These are phyloP conservation scores for Hydrozoanthus tunicans DNA, from an alignment of 64 coral and sea anemone species.

Conservation along the genomic window DNA sequence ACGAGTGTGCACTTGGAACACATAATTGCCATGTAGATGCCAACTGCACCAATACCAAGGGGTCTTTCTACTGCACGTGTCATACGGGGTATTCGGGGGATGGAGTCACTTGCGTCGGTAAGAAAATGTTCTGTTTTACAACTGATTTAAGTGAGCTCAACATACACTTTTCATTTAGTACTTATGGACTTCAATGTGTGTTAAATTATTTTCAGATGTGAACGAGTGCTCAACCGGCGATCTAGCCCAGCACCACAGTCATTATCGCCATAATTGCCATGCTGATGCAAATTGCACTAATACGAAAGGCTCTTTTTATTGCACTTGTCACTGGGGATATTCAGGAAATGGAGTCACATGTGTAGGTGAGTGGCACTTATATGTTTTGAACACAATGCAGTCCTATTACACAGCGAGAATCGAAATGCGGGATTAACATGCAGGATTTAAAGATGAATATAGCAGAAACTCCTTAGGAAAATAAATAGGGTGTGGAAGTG, in stretches of 20 bases:
- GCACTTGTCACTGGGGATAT: background rate
- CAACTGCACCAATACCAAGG: background rate
- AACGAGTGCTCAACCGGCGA: conserved; percentile 45
- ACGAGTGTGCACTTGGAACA: background rate
- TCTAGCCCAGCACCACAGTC: conserved; percentile 39
- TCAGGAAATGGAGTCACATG: background rate
- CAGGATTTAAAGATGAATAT: too few relatives aligned
- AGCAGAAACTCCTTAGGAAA: too few relatives aligned
- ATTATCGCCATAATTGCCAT: conserved; percentile 42
- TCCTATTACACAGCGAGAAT: too few relatives aligned
- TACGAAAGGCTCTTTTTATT: background rate
- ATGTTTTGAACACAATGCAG: too few relatives aligned
- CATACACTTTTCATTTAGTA: too few relatives aligned
- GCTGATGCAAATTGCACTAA: background rate
- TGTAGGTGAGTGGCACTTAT: background rate
- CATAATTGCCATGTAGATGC: background rate
- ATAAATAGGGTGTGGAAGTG: too few relatives aligned
- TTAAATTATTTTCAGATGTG: conserved; percentile 35
- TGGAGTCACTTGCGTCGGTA: background rate
- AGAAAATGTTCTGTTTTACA: background rate
- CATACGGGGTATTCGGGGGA: background rate
- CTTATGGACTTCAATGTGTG: too few relatives aligned
- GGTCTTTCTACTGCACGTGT: too few relatives aligned
- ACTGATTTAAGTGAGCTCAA: too few relatives aligned
- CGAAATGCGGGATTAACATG: too few relatives aligned